Evolutionary conservation across 2,113 vertebrate species (phyloP), one percentile per base, ranked within the genome.

Genomic region (Calidris pygmaea): DNA sequence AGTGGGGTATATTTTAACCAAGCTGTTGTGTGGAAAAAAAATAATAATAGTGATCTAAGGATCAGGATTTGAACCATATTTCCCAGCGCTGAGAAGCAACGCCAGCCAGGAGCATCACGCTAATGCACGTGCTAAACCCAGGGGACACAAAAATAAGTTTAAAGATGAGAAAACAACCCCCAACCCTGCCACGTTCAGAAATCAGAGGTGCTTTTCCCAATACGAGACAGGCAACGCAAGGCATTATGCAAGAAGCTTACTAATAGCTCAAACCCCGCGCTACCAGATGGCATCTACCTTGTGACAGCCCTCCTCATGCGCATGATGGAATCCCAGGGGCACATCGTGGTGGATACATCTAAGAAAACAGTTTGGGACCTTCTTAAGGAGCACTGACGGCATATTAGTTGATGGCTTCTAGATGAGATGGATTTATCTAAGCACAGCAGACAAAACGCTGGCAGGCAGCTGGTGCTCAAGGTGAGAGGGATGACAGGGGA

Each of bases 1-100:
- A 95, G 91, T 80, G 81, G 86, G 93, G 81, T 94, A 71, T 87
- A 80, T 88, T 96, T 96, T 93, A 93, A 90, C 85, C 14, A 60
- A 84, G 92, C 39, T 68, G 52, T 23, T 85, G 45, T 52, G 27
- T 10, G 35, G 14, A 59, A 91, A 52, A 58, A 17, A 53, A 58
- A 87, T 50, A 30, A 55, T 52, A 34, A 26, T 6, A 53, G n/a
- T 35, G 22, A 76, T 58, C 17, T 45, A 43, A 90, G 50, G 75
- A 73, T 83, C 24, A 70, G 72, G 73, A n/a, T 68, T n/a, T 53
- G 26, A 90, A 86, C 74, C 17, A 0, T 8, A 75, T 66, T 94
- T 72, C 48, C 73, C 62, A 71, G 66, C 1, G 3, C 26, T 29
- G 41, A 87, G 81, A 47, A 80, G 43, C 66, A 34, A 26, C 14